These are phyloP conservation scores for Branchipolynoe longqiensis DNA, from an alignment of 2,888 invertebrate genomes.

Conservation along the genomic window DNA sequence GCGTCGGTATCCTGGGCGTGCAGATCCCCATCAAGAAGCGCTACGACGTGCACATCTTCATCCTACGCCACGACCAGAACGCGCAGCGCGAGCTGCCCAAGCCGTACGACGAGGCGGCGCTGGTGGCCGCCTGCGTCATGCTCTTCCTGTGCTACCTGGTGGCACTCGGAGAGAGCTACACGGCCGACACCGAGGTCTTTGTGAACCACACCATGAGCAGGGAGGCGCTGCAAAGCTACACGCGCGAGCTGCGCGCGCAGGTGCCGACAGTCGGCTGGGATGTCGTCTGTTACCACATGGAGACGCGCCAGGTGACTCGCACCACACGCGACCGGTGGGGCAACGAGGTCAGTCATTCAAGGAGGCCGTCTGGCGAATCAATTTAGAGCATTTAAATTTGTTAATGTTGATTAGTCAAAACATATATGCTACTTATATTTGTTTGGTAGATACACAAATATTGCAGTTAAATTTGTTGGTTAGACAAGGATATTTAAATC, in stretches of 20 bases:
- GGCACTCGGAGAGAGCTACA: conserved; percentile 41
- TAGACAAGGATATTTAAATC: too few relatives aligned
- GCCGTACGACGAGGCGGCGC: conserved; percentile 46
- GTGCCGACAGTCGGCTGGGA: conserved; percentile 45
- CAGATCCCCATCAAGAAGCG: conserved; percentile 48
- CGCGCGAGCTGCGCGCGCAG: conserved; percentile 26
- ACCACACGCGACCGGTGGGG: conserved; percentile 43
- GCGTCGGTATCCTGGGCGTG: conserved; percentile 41
- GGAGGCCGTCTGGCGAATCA: too few relatives aligned
- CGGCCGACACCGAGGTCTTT: conserved; percentile 38
- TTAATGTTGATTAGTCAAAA: too few relatives aligned
- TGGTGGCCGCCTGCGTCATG: conserved; percentile 43
- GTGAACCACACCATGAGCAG: conserved; percentile 38
- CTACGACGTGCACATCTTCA: conserved; percentile 44
- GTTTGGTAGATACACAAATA: too few relatives aligned
- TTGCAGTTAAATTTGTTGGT: too few relatives aligned
- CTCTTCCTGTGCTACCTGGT: conserved; percentile 45
- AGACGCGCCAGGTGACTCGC: conserved; percentile 39
- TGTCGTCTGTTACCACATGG: conserved; percentile 41
- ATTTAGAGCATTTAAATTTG: too few relatives aligned
- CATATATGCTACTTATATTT: too few relatives aligned
- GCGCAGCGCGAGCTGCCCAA: conserved; percentile 43
- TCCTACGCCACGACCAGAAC: conserved; percentile 45
- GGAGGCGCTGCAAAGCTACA: conserved; percentile 27
- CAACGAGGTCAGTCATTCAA: conserved; percentile 31